Evolutionary conservation across 2,888 invertebrate genomes (phyloP).

Genomic region (Saturnia japonica): DNA sequence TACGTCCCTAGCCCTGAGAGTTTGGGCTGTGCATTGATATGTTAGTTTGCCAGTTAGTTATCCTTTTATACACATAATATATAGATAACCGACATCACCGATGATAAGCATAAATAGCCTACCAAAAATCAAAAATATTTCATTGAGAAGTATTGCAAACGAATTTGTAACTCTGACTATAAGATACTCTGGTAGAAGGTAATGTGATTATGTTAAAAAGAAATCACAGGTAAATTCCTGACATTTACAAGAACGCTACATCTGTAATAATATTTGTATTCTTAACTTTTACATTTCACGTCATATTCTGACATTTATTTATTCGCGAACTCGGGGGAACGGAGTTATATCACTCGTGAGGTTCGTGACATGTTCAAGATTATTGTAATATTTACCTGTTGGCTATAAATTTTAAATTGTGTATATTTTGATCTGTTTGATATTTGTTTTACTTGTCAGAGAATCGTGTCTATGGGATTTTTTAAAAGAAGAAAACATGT

Average conservation of each 20-base stretch:
- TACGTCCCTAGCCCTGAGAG: too few relatives aligned
- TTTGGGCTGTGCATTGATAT: too few relatives aligned
- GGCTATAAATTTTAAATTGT: neutral
- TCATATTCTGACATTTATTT: slow-evolving; percentile 18
- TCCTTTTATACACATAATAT: too few relatives aligned
- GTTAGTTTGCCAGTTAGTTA: too few relatives aligned
- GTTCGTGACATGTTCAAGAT: neutral
- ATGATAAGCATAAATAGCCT: too few relatives aligned
- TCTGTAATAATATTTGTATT: slow-evolving; percentile 6
- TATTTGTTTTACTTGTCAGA: too few relatives aligned
- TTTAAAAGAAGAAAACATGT: too few relatives aligned
- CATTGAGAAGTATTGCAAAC: neutral
- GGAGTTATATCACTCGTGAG: neutral
- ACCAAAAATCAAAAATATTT: neutral
- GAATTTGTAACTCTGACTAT: neutral
- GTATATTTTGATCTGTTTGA: neutral
- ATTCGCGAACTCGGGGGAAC: neutral
- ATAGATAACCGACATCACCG: too few relatives aligned
- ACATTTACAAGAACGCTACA: neutral
- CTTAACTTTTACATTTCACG: neutral
- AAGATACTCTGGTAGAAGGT: too few relatives aligned
- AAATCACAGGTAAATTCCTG: neutral
- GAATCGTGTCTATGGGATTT: too few relatives aligned
- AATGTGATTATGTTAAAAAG: neutral
- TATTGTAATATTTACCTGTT: neutral